phyloP scores from a whole-genome alignment of 2,888 invertebrate species.

The Lamellibrachia columna region DNA sequence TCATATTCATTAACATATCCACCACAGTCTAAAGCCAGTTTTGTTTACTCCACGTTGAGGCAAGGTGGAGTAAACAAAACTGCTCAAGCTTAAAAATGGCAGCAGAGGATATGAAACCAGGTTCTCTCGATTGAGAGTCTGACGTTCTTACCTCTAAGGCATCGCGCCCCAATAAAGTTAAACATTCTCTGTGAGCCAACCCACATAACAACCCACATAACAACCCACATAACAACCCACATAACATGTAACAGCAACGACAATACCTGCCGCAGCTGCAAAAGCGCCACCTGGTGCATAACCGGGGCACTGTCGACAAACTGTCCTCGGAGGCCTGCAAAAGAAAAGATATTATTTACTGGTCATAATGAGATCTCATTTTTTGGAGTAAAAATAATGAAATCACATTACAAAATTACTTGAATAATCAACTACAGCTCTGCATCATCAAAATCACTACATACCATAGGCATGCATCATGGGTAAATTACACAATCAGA shows the following conservation, averaged over 20 bases:
- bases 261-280: not conserved
- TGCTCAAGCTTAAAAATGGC: too few species aligned
- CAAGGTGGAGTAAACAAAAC: too few species aligned
- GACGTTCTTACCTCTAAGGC: too few species aligned
- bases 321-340: slow-evolving; percentile 26
- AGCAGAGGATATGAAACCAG: too few species aligned
- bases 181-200: not conserved
- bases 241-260: not conserved
- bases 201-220: not conserved
- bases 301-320: slow-evolving; percentile 59
- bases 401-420: not conserved
- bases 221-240: not conserved
- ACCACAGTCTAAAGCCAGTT: too few species aligned
- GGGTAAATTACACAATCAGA: not conserved
- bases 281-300: slow-evolving; percentile 39
- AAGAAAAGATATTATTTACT: not conserved
- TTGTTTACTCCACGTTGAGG: too few species aligned
- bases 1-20: too few species aligned
- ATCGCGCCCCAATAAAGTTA: not conserved
- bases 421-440: too few species aligned
- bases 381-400: not conserved
- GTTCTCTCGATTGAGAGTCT: too few species aligned
- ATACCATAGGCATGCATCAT: not conserved
- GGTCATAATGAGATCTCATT: not conserved
- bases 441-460: not conserved